Evolutionary conservation across 1,140 invertebrate species (phyloP).

Genomic region (Brachionus calyciflorus): DNA sequence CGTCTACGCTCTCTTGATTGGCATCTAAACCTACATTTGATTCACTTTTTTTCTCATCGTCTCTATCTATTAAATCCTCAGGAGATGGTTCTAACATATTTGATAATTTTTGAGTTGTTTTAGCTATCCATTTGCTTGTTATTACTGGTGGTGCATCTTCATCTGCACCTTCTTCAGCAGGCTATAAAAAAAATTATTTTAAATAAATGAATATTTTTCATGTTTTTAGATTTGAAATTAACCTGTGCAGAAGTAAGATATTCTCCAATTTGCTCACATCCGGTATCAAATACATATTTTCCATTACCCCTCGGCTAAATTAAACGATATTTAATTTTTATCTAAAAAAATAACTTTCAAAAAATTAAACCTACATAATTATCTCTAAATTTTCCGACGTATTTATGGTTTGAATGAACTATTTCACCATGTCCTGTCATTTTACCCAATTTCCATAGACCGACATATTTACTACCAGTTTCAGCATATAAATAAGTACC

Average conservation of each 20-base stretch:
- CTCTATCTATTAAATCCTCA: conserved; percentile 18
- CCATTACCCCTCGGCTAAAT: conserved; percentile 58
- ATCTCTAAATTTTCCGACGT: conserved; percentile 61
- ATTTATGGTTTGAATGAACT: conserved; percentile 62
- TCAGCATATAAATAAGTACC: conserved; percentile 68
- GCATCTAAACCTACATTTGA: not conserved
- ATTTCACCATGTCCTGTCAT: conserved; percentile 62
- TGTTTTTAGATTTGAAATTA: not conserved
- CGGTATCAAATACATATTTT: conserved; percentile 62
- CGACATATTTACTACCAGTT: conserved; percentile 60
- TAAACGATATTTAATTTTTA: not conserved
- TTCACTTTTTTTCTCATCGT: conserved; percentile 35
- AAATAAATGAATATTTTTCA: not conserved
- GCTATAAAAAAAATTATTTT: not conserved
- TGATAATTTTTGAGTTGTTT: conserved; percentile 21
- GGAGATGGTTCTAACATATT: conserved; percentile 34
- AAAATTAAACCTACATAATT: conserved; percentile 57
- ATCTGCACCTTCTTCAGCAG: conserved; percentile 40
- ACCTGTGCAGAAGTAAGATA: conserved; percentile 49
- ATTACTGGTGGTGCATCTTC: conserved; percentile 37
- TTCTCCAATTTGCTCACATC: conserved; percentile 59
- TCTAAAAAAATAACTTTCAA: conserved; percentile 45
- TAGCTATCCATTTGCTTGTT: conserved; percentile 44
- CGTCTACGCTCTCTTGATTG: not conserved
- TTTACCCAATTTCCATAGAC: conserved; percentile 61